A percentile compares a stretch with the other conserved stretches of the same genome.
Conservation (phyloP, 2,888 invertebrate genomes). For the Hypsopygia costalis region DNA sequence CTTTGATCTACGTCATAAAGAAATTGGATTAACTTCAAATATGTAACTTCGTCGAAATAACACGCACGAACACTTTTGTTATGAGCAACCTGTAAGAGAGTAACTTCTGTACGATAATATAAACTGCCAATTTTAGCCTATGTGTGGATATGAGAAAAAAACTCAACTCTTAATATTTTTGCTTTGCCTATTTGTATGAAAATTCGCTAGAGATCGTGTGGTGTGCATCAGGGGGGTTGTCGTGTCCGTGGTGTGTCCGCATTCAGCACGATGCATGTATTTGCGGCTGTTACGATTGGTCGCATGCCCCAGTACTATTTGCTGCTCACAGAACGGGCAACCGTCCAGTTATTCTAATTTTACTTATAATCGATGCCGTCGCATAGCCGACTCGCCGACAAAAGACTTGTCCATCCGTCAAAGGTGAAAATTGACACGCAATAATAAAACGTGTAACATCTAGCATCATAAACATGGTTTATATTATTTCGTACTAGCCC, state of each 20-base stretch:
- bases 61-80: no score
- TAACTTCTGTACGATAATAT: no score
- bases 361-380: constrained; percentile 77
- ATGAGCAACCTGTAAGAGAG: no score
- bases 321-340: constrained; percentile 71
- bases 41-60: no score
- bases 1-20: no score
- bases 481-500: no score
- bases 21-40: no score
- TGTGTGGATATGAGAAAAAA: no score
- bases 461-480: no score
- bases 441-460: constrained; percentile 12
- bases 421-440: constrained; percentile 39
- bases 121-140: no score
- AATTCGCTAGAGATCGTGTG: constrained; percentile 10
- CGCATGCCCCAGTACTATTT: constrained; percentile 80
- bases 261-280: constrained; percentile 63
- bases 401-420: constrained; percentile 59
- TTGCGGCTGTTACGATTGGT: constrained; percentile 72
- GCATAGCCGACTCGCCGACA: constrained; percentile 67
- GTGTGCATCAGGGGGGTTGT: constrained; percentile 34
- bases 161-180: no score
- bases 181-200: background rate
- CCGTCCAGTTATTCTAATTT: constrained; percentile 80
- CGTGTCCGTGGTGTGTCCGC: constrained; percentile 55